Conservation (phyloP, 2,888 invertebrate species). For the Microchrysa polita region DNA sequence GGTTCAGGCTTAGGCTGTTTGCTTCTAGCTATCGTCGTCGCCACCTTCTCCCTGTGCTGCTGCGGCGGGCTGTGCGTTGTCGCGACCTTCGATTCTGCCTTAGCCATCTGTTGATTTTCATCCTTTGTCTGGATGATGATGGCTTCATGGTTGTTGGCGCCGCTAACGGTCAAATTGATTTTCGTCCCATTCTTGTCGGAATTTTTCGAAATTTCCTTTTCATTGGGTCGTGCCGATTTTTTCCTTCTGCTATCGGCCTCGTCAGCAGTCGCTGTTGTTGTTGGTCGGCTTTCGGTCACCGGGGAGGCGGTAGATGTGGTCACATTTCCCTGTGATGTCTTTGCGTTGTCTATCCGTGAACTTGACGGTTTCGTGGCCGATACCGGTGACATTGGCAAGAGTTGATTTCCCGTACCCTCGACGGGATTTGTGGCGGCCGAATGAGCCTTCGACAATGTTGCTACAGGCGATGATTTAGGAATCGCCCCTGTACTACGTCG, state of each 20-base stretch:
- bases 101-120: not conserved
- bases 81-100: slow-evolving; percentile 18
- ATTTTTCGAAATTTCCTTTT: not conserved
- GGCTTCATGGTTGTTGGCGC: slow-evolving; percentile 1
- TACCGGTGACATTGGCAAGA: not conserved
- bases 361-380: slow-evolving; percentile 40
- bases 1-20: slow-evolving; percentile 26
- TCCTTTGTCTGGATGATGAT: slow-evolving; percentile 20
- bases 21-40: too few relatives aligned
- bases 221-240: slow-evolving; percentile 21
- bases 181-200: not conserved
- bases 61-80: not conserved
- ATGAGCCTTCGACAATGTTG: slow-evolving; percentile 49
- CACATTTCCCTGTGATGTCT: not conserved
- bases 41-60: not conserved
- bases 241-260: not conserved
- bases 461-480: slow-evolving; percentile 55
- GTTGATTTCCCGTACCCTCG: not conserved
- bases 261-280: not conserved
- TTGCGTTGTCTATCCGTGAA: not conserved
- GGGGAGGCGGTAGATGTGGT: not conserved
- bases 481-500: slow-evolving; percentile 58
- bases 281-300: not conserved
- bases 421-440: slow-evolving; percentile 44
- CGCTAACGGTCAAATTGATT: not conserved